Evolutionary conservation across 2,113 vertebrate genomes (phyloP), one percentile per base, ranked within the genome.

Genomic region (Tinamus guttatus): DNA sequence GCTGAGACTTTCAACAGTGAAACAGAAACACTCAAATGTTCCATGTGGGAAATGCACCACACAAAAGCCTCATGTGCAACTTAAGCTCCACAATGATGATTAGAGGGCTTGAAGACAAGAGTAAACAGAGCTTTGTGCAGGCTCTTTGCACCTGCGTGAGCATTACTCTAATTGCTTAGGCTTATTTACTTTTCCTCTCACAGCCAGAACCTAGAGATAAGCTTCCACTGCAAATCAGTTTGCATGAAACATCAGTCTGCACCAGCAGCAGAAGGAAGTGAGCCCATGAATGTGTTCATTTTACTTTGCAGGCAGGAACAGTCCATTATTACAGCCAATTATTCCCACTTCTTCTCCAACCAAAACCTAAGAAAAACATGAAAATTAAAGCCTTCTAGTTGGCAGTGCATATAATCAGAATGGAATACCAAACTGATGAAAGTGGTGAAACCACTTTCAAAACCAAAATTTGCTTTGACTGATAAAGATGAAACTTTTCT

Each of bases 161-260:
- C 85, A 84, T 94, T 71, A 64, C 19, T 22, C 34, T 95, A 93
- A 95, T 95, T 94, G 90, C 82, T 93, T 86, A 58, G 82, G 80
- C 69, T 95, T 97, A 89, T 95, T 97, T 93, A 93, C 90, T 95
- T 90, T 93, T 75, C 38, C 10, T 88, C 64, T 85, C 79, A 47
- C 82, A 91, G 76, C 41, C 90, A 96, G 87, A 93, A 91, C 82
- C 73, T 75, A 88, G 80, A 95, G 85, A 96, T 90, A 93, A 86
- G 45, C 87, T 95, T 74, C 79, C 65, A 83, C 41, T 71, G 79
- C 79, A 96, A 95, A 95, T 88, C 82, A 94, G 56, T 75, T 76
- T 70, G 75, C 90, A 85, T 63, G 64, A 89, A 95, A 67, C 59
- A 11, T 49, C 49, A 38, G 85, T 54, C 87, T 91, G 91, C 68